A percentile compares a stretch with the other conserved stretches of the same genome.
Conservation (phyloP, 1,140 invertebrate genomes). For the Pentalonia nigronervosa region DNA sequence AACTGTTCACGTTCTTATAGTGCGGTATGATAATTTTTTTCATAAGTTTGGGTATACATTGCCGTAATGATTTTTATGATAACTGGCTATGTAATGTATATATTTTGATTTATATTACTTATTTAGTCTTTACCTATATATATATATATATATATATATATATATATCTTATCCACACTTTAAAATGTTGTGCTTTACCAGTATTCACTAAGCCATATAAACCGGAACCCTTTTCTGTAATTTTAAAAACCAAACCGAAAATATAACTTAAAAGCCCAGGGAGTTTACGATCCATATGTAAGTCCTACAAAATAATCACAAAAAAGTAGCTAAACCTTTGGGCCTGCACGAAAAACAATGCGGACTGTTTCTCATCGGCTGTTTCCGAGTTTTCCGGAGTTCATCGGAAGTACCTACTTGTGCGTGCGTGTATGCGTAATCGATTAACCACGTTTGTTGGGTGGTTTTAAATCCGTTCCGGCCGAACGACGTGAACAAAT, state of each 20-base stretch:
- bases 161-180: too few species aligned
- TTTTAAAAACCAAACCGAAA: background rate
- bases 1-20: background rate
- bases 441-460: conserved; percentile 48
- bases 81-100: too few species aligned
- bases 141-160: too few species aligned
- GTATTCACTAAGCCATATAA: background rate
- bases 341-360: background rate
- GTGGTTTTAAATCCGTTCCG: conserved; percentile 36
- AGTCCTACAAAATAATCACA: background rate
- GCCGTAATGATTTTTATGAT: too few species aligned
- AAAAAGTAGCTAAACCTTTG: background rate
- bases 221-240: background rate
- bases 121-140: too few species aligned
- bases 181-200: background rate
- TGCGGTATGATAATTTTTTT: background rate
- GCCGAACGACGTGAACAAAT: conserved; percentile 29
- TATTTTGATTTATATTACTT: too few species aligned
- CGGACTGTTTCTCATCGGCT: background rate
- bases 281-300: background rate
- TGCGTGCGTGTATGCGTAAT: conserved; percentile 9
- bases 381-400: background rate
- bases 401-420: background rate
- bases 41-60: too few species aligned
- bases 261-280: background rate